Conservation (phyloP, 2,797 vertebrate genomes). For the Bradypus variegatus region DNA sequence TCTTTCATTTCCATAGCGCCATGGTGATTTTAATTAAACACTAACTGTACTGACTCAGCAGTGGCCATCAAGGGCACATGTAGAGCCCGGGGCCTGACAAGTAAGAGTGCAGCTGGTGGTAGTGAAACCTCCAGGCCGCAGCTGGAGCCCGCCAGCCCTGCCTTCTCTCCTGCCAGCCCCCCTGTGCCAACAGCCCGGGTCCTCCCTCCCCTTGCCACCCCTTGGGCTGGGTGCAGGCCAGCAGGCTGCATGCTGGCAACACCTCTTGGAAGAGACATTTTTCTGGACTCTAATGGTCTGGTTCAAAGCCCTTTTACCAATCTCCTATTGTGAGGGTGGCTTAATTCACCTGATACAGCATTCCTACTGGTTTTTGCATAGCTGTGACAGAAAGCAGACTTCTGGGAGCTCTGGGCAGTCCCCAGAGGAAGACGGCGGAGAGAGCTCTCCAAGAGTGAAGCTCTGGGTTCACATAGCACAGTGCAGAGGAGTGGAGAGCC, state of each 20-base stretch:
- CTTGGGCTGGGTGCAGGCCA: neutral
- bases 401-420: neutral
- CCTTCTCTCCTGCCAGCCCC: neutral
- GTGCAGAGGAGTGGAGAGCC: neutral
- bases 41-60: neutral
- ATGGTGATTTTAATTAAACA: slow-evolving; percentile 3
- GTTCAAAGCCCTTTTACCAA: neutral
- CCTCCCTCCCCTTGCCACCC: neutral
- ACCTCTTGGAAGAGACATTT: neutral
- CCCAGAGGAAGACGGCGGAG: neutral
- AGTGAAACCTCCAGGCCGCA: neutral
- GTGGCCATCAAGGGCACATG: neutral
- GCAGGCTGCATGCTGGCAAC: neutral
- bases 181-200: neutral
- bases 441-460: neutral
- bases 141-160: neutral
- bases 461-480: neutral
- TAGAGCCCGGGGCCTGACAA: neutral
- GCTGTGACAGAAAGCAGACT: neutral
- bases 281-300: neutral
- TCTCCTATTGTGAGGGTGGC: neutral
- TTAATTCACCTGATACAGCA: neutral
- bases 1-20: neutral
- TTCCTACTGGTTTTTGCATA: neutral
- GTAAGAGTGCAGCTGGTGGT: neutral